Percentiles rank a stretch among this genome's conserved stretches.
These are phyloP conservation scores for Ochropacha duplaris DNA, from an alignment of 2,888 invertebrate species.

Conservation along the genomic window DNA sequence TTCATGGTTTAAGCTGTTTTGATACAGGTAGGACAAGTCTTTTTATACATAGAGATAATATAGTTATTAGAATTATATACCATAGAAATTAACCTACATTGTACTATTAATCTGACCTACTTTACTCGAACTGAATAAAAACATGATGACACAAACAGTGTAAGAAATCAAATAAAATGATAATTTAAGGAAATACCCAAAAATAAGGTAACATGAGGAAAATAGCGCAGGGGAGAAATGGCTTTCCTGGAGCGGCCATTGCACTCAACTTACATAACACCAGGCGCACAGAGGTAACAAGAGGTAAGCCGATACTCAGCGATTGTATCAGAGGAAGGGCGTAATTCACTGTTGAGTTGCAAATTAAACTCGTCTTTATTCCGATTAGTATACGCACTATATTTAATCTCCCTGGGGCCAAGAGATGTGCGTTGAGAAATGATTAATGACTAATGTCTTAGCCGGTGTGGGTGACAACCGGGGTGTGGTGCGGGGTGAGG, in stretches of 20 bases:
- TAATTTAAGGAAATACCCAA: conserved; percentile 39
- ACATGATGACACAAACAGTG: conserved; percentile 14
- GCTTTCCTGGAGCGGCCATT: conserved; percentile 73
- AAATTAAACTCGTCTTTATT: conserved; percentile 53
- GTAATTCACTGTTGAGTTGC: conserved; percentile 37
- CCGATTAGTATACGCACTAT: conserved; percentile 45
- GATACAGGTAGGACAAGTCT: too few relatives aligned
- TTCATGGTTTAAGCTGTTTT: too few relatives aligned
- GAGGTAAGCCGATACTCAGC: conserved; percentile 57
- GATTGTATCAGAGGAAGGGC: conserved; percentile 30
- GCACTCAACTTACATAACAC: conserved; percentile 79
- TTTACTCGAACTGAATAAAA: not conserved
- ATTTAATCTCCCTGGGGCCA: conserved; percentile 40
- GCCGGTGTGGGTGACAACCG: conserved; percentile 49
- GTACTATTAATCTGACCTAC: not conserved
- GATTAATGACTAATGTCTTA: conserved; percentile 73
- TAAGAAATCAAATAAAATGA: conserved; percentile 35
- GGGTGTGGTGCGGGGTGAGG: conserved; percentile 38
- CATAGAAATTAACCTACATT: too few relatives aligned
- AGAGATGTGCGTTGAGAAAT: conserved; percentile 58
- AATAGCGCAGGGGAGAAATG: conserved; percentile 53
- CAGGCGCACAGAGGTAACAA: conserved; percentile 73
- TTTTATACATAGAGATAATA: too few relatives aligned
- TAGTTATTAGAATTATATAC: too few relatives aligned
- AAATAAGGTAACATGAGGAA: conserved; percentile 55